A percentile compares a stretch with the other conserved stretches of the same genome.
These are phyloP conservation scores for Acleris cristana DNA, from an alignment of 2,888 invertebrate genomes.

Conservation along the genomic window DNA sequence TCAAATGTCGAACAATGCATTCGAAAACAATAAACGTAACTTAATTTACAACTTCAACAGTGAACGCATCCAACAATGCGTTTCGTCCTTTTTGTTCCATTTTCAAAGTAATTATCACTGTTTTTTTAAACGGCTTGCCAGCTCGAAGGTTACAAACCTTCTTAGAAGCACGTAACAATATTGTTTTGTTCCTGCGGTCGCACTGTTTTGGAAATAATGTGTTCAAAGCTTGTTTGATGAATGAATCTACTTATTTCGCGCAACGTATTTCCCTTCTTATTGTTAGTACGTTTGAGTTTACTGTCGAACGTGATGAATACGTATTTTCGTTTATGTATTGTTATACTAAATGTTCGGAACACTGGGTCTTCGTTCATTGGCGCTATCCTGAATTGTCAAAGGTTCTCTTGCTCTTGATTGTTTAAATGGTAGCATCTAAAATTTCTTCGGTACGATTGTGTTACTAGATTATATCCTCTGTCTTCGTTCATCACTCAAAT, in stretches of 20 bases:
- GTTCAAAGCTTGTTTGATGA: conserved; percentile 48
- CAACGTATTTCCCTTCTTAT: background rate
- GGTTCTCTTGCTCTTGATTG: too few relatives aligned
- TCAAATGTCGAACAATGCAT: conserved; percentile 26
- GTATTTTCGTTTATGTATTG: background rate
- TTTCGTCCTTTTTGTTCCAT: conserved; percentile 39
- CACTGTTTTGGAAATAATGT: conserved; percentile 68
- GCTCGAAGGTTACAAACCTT: conserved; percentile 46
- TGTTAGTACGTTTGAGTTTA: background rate
- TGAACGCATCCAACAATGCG: conserved; percentile 12
- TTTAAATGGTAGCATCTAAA: too few relatives aligned
- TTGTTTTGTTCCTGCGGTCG: conserved; percentile 63
- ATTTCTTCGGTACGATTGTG: too few relatives aligned
- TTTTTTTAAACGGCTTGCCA: conserved; percentile 47
- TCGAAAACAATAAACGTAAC: conserved; percentile 9
- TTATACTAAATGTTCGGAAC: background rate
- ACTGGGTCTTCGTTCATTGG: background rate
- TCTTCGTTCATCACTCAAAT: too few relatives aligned
- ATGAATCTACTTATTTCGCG: conserved; percentile 41
- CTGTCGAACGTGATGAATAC: background rate
- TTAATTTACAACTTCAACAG: conserved; percentile 26
- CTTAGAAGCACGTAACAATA: conserved; percentile 52
- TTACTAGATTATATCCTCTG: too few relatives aligned
- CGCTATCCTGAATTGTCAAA: too few relatives aligned
- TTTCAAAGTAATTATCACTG: conserved; percentile 60